phyloP scores from a whole-genome alignment of 2,888 invertebrate species.

The Lagria hirta region DNA sequence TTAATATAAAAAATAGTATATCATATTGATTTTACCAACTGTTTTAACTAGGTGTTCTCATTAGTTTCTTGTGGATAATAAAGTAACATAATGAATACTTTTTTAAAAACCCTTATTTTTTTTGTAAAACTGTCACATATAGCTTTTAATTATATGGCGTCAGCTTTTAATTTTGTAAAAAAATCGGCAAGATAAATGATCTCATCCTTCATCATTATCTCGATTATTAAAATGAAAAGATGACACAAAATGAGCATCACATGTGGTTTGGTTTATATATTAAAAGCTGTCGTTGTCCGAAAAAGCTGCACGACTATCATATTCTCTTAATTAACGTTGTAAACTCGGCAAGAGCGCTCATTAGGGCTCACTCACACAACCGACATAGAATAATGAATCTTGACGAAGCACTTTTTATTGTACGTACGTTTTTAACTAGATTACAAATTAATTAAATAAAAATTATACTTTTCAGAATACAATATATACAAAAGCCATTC shows the following conservation, averaged over 20 bases:
- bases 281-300: constrained; percentile 48
- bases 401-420: constrained; percentile 53
- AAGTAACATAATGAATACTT: no score
- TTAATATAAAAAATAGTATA: no score
- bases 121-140: no score
- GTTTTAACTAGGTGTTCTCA: no score
- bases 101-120: no score
- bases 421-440: constrained; percentile 50
- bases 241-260: constrained; percentile 32
- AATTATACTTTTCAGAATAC: constrained; percentile 45
- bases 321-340: constrained; percentile 54
- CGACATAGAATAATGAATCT: constrained; percentile 53
- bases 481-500: constrained; percentile 11
- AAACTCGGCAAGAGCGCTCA: constrained; percentile 53
- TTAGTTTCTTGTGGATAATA: no score
- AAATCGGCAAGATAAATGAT: no score
- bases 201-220: constrained; percentile 19
- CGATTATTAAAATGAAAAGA: constrained; percentile 21
- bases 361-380: constrained; percentile 52
- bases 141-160: no score
- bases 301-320: constrained; percentile 50
- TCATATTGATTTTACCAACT: no score
- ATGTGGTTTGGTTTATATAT: constrained; percentile 40
- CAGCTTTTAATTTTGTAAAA: no score
- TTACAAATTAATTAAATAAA: constrained; percentile 54